phyloP scores from a whole-genome alignment of 2,113 vertebrate species.

The Hippocampus zosterae region DNA sequence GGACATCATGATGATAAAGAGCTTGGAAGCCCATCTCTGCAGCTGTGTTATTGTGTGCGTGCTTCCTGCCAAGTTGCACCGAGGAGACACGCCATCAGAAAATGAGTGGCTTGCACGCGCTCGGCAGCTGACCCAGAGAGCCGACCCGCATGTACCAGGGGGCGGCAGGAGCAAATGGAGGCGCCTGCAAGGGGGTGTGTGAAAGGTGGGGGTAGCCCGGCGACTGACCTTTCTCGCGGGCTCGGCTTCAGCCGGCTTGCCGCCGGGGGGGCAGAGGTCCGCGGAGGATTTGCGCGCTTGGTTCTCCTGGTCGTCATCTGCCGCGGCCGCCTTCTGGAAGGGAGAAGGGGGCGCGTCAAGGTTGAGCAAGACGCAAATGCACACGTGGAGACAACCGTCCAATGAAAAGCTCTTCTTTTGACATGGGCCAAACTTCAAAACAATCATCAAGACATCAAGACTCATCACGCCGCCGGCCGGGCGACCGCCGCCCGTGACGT shows the following conservation, averaged over 20 bases:
- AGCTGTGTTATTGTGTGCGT: slow-evolving; percentile 11
- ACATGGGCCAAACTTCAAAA: background rate
- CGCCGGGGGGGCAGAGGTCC: slow-evolving; percentile 52
- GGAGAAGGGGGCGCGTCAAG: background rate
- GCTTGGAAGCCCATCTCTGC: slow-evolving; percentile 12
- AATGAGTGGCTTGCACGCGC: background rate
- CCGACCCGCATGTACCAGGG: slow-evolving; percentile 33
- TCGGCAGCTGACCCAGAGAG: slow-evolving; percentile 36
- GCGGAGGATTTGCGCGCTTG: slow-evolving; percentile 57
- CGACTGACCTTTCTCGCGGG: slow-evolving; percentile 62
- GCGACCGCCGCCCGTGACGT: background rate
- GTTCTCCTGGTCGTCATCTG: slow-evolving; percentile 65
- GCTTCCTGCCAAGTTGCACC: background rate
- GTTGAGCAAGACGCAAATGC: background rate
- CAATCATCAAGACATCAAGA: no score
- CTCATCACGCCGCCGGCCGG: no score
- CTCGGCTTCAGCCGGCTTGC: slow-evolving; percentile 60
- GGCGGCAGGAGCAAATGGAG: background rate
- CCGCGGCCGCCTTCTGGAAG: slow-evolving; percentile 57
- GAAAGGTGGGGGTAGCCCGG: background rate
- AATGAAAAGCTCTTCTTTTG: no score
- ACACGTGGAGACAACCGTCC: no score
- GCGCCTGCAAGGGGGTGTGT: background rate
- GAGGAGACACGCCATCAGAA: background rate
- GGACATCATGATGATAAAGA: slow-evolving; percentile 49